Conservation (phyloP, 2,113 vertebrate species). For the Mormyrus iriodes region DNA sequence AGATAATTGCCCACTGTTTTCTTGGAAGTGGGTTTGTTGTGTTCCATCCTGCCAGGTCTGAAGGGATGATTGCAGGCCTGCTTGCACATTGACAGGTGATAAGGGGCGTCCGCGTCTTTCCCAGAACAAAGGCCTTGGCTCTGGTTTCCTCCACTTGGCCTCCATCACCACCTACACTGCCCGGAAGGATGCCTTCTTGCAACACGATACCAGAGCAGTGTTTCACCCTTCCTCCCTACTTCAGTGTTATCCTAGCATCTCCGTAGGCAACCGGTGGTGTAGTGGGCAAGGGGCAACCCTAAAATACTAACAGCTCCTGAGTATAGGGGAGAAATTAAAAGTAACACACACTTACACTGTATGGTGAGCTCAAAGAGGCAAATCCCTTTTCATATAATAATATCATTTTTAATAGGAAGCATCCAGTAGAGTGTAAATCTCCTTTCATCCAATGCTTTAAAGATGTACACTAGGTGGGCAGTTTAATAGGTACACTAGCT, state of each 20-base stretch:
- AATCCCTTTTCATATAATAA: not conserved
- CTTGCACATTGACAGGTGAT: slow-evolving; percentile 26
- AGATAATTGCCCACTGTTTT: slow-evolving; percentile 27
- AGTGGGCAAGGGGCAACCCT: not conserved
- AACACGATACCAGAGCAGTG: slow-evolving; percentile 22
- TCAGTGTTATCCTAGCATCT: slow-evolving; percentile 29
- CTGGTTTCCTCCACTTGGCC: slow-evolving; percentile 27
- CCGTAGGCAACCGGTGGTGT: not conserved
- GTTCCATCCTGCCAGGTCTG: slow-evolving; percentile 18
- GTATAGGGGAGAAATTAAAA: not conserved
- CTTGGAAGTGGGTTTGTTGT: slow-evolving; percentile 22
- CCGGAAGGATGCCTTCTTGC: slow-evolving; percentile 42
- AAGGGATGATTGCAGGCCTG: slow-evolving; percentile 13
- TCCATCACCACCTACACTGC: slow-evolving; percentile 34
- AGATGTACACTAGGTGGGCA: not conserved
- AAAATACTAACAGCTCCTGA: not conserved
- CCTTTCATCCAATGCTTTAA: not conserved
- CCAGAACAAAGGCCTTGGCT: slow-evolving; percentile 25
- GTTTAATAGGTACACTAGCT: not conserved
- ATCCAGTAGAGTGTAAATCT: not conserved
- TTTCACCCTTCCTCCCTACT: slow-evolving; percentile 31
- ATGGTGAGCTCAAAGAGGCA: not conserved
- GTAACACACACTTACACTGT: not conserved
- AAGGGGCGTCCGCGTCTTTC: slow-evolving; percentile 23
- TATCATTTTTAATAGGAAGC: not conserved